Evolutionary conservation across 2,113 vertebrate species (phyloP).

Genomic region (Trichechus manatus): DNA sequence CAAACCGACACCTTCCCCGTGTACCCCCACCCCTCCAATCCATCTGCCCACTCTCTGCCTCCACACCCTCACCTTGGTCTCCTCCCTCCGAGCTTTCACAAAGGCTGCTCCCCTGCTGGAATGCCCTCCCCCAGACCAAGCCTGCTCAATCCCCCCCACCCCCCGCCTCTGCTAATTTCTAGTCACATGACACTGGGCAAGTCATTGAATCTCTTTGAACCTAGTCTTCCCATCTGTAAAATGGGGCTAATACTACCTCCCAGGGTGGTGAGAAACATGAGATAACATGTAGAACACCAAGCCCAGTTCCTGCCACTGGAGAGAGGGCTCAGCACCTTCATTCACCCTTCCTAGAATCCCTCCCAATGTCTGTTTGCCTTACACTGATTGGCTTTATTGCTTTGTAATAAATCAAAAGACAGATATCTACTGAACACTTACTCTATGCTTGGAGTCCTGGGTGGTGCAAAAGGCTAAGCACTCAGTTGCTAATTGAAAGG

Average conservation of each 20-base stretch:
- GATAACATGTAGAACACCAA: not conserved
- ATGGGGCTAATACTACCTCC: conserved; percentile 5
- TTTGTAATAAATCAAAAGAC: conserved; percentile 27
- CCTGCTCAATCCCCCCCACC: not conserved
- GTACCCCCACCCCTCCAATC: not conserved
- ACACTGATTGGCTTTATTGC: not conserved
- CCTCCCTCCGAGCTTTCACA: not conserved
- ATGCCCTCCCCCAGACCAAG: not conserved
- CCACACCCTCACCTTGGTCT: not conserved
- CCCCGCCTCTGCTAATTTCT: not conserved
- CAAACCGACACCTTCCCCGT: not conserved
- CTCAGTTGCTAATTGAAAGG: not conserved
- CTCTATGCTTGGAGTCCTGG: not conserved
- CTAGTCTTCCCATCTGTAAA: conserved; percentile 49
- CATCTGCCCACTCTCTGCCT: not conserved
- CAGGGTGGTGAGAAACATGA: conserved; percentile 11
- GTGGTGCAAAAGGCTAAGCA: not conserved
- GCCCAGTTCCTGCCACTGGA: not conserved
- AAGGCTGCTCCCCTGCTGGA: not conserved
- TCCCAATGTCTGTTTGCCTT: not conserved
- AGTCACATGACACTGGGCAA: conserved; percentile 40
- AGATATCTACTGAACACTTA: not conserved
- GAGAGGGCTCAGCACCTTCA: not conserved
- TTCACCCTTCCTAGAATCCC: not conserved
- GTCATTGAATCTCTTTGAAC: conserved; percentile 20